phyloP scores from a whole-genome alignment of 2,888 invertebrate genomes.

The Zeuzera pyrina region DNA sequence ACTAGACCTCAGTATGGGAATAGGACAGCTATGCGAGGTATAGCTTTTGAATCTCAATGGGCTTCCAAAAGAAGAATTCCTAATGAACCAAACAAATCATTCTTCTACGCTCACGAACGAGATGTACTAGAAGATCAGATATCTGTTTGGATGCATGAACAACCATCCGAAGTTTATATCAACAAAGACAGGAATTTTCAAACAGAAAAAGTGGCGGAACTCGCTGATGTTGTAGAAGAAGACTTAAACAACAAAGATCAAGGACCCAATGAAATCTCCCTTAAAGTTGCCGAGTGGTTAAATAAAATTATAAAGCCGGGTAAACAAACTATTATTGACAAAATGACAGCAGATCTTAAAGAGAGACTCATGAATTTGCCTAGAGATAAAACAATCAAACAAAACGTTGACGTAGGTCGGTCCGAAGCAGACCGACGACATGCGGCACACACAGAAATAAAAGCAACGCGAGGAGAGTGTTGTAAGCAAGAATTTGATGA shows the following conservation, averaged over 20 bases:
- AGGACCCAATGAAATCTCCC: slow-evolving; percentile 22
- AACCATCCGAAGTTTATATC: slow-evolving; percentile 26
- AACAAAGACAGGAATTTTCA: slow-evolving; percentile 18
- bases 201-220: slow-evolving; percentile 24
- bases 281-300: slow-evolving; percentile 29
- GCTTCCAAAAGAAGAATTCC: too few relatives aligned
- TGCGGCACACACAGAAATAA: too few relatives aligned
- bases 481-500: too few relatives aligned
- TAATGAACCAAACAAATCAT: too few relatives aligned
- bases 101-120: slow-evolving; percentile 21
- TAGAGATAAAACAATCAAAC: too few relatives aligned
- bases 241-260: slow-evolving; percentile 20
- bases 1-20: too few relatives aligned
- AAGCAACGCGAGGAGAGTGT: too few relatives aligned
- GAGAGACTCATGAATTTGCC: too few relatives aligned
- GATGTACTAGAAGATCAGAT: slow-evolving; percentile 39
- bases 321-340: slow-evolving; percentile 21
- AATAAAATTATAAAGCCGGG: slow-evolving; percentile 22
- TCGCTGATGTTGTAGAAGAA: slow-evolving; percentile 26
- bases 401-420: too few relatives aligned
- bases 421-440: too few relatives aligned
- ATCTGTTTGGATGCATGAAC: slow-evolving; percentile 40
- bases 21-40: too few relatives aligned
- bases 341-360: slow-evolving; percentile 25
- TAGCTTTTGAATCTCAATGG: too few relatives aligned